phyloP scores from a whole-genome alignment of 2,113 vertebrate genomes.

The Laticauda laticaudata region DNA sequence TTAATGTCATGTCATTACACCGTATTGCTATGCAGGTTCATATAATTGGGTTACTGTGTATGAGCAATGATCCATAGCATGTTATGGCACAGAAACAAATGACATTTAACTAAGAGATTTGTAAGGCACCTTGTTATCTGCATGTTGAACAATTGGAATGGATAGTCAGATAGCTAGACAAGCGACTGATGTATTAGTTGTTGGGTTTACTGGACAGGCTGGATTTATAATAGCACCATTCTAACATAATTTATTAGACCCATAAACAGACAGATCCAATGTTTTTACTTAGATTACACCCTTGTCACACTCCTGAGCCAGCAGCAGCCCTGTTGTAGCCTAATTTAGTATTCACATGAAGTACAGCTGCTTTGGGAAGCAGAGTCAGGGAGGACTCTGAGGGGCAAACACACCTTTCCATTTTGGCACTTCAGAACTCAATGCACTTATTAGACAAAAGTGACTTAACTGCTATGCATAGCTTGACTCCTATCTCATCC shows the following conservation, averaged over 20 bases:
- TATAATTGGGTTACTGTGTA: conserved; percentile 82
- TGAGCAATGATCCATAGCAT: conserved; percentile 81
- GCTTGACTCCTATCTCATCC: not conserved
- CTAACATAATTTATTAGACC: conserved; percentile 80
- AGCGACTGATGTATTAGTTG: conserved; percentile 83
- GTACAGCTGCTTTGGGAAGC: conserved; percentile 26
- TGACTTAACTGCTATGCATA: not conserved
- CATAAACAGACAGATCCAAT: conserved; percentile 74
- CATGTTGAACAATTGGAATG: conserved; percentile 75
- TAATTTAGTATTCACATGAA: conserved; percentile 62
- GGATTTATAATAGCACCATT: conserved; percentile 78
- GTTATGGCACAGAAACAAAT: conserved; percentile 83
- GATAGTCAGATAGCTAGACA: conserved; percentile 68
- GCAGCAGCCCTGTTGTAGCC: conserved; percentile 52
- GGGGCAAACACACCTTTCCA: conserved; percentile 20
- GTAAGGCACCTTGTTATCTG: conserved; percentile 82
- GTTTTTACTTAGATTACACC: conserved; percentile 73
- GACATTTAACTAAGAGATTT: conserved; percentile 83
- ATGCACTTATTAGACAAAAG: conserved; percentile 13
- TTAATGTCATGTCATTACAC: conserved; percentile 82
- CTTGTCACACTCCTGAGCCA: conserved; percentile 62
- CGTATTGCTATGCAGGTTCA: conserved; percentile 77
- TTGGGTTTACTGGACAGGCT: conserved; percentile 80
- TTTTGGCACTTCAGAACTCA: conserved; percentile 41
- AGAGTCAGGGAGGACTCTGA: conserved; percentile 10